These are phyloP conservation scores for Drosophila obscura DNA, from an alignment of 1,140 invertebrate species.

Conservation along the genomic window DNA sequence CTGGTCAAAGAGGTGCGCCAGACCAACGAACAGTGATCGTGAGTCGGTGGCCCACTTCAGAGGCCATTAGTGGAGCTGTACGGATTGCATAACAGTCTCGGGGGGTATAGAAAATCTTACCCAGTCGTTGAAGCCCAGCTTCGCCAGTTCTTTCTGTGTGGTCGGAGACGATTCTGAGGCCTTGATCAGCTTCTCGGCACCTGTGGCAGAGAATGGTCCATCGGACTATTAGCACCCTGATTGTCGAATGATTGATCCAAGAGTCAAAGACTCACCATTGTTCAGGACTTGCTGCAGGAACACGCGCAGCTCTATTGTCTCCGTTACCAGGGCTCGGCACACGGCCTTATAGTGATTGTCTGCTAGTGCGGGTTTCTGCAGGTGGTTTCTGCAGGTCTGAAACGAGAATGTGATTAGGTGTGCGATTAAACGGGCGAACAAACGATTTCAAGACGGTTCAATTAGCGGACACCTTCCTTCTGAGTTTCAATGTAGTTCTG, in stretches of 20 bases:
- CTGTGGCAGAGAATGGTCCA: constrained; percentile 24
- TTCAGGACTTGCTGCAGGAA: constrained; percentile 93
- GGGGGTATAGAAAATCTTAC: constrained; percentile 84
- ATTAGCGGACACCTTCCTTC: too few species aligned
- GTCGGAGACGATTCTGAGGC: constrained; percentile 85
- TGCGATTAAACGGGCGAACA: not conserved
- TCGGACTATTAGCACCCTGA: constrained; percentile 6
- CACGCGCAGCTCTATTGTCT: constrained; percentile 93
- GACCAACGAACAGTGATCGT: constrained; percentile 24
- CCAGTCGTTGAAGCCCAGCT: constrained; percentile 94
- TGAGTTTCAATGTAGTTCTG: too few species aligned
- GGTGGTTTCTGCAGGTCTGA: constrained; percentile 78
- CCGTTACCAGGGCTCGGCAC: constrained; percentile 94
- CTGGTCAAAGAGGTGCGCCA: constrained; percentile 65
- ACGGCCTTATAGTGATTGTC: constrained; percentile 95
- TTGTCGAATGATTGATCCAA: not conserved
- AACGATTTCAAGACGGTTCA: too few species aligned
- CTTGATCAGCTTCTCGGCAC: constrained; percentile 86
- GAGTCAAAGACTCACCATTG: constrained; percentile 74
- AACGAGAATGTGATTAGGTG: not conserved
- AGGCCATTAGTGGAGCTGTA: constrained; percentile 63
- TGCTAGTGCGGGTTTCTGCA: constrained; percentile 82
- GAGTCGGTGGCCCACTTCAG: constrained; percentile 63
- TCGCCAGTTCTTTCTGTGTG: constrained; percentile 88
- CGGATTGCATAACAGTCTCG: constrained; percentile 12